phyloP scores from a whole-genome alignment of 2,888 invertebrate species.

The Eupithecia centaureata region DNA sequence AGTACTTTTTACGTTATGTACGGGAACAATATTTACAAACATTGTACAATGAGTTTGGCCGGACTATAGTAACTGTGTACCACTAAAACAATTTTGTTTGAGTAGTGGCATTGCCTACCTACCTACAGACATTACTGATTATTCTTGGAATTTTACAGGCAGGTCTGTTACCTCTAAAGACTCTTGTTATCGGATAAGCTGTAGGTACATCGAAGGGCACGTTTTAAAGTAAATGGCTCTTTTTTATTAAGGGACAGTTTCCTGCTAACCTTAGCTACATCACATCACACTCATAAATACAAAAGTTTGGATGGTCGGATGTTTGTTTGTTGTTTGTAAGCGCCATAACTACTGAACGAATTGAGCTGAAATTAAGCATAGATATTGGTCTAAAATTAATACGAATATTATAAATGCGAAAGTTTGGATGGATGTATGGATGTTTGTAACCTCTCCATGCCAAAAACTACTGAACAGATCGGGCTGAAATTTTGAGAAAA shows the following conservation, averaged over 20 bases:
- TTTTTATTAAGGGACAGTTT: not conserved
- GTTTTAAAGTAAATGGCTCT: not conserved
- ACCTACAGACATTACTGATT: not conserved
- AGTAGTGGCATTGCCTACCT: not conserved
- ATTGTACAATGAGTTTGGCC: too few relatives aligned
- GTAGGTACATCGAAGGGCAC: not conserved
- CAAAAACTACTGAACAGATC: too few relatives aligned
- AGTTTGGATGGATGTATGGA: too few relatives aligned
- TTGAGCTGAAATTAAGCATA: not conserved
- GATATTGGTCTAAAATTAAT: not conserved
- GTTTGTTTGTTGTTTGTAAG: not conserved
- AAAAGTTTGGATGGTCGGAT: not conserved
- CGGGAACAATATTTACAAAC: too few relatives aligned
- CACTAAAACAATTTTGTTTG: not conserved
- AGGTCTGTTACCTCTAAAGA: not conserved
- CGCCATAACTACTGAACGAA: not conserved
- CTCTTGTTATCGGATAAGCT: not conserved
- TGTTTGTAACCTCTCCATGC: too few relatives aligned
- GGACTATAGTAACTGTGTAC: too few relatives aligned
- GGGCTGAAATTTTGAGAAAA: too few relatives aligned
- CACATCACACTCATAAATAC: not conserved
- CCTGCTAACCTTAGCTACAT: not conserved
- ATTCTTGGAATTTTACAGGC: not conserved
- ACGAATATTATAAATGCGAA: too few relatives aligned
- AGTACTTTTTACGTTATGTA: too few relatives aligned